Evolutionary conservation across 2,797 vertebrate genomes (phyloP).

Genomic region (Ciconia nigra): DNA sequence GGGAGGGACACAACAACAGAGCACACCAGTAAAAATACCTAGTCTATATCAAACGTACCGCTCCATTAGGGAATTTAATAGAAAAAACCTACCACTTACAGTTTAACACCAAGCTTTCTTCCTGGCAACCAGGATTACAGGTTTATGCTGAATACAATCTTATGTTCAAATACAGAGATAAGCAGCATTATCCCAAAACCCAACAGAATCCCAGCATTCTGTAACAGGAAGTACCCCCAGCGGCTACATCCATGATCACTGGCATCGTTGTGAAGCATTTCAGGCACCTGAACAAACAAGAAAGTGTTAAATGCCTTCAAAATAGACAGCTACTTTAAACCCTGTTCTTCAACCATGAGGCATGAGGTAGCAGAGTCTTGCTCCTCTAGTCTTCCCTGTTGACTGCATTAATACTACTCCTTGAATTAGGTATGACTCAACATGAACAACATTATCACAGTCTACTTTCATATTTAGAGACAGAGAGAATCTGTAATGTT

Average conservation of each 20-base stretch:
- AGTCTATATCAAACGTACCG: conserved; percentile 1
- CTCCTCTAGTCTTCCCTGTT: neutral
- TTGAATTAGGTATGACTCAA: neutral
- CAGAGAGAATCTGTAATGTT: neutral
- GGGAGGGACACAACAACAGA: neutral
- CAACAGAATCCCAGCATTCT: conserved; percentile 94
- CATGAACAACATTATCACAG: neutral
- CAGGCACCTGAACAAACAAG: conserved; percentile 83
- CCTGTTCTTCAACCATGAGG: neutral
- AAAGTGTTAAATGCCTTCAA: neutral
- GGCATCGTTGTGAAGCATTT: conserved; percentile 97
- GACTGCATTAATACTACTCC: neutral
- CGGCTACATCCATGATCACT: conserved; percentile 95
- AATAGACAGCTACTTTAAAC: neutral
- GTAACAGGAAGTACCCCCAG: conserved; percentile 94
- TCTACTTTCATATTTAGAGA: neutral
- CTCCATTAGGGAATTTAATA: neutral
- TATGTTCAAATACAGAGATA: conserved; percentile 94
- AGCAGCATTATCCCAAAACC: conserved; percentile 95
- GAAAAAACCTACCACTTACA: neutral
- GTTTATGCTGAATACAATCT: conserved; percentile 90
- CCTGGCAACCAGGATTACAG: conserved; percentile 67
- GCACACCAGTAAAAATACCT: neutral
- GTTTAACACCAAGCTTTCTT: conserved; percentile 18
- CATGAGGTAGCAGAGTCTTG: neutral